Percentiles rank a stretch among this genome's conserved stretches.
These are phyloP conservation scores for Eulacestoma nigropectus DNA, from an alignment of 2,113 vertebrate species.

Conservation along the genomic window DNA sequence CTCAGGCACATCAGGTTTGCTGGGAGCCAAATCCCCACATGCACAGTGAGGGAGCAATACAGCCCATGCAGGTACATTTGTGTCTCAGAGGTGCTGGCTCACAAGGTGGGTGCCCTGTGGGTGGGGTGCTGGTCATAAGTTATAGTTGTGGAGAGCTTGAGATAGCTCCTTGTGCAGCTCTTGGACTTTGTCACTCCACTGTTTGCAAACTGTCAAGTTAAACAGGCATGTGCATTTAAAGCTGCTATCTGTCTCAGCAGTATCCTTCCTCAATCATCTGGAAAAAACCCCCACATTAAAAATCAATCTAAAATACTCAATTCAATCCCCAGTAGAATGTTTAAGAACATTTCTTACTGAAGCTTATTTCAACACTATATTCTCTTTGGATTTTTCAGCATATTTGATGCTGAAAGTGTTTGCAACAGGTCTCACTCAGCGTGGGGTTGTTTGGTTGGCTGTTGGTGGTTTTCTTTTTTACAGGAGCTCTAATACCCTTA, in stretches of 20 bases:
- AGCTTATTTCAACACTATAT: background rate
- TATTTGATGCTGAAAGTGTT: background rate
- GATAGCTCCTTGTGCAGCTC: background rate
- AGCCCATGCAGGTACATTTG: background rate
- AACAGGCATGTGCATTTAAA: background rate
- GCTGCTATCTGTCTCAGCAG: background rate
- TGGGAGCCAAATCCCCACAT: background rate
- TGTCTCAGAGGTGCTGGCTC: no score
- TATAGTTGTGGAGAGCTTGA: background rate
- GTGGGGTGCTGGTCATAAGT: background rate
- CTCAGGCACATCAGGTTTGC: background rate
- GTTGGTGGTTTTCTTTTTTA: background rate
- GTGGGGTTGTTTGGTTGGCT: background rate
- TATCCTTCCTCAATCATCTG: background rate
- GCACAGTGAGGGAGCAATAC: background rate
- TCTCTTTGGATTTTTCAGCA: background rate
- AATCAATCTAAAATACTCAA: background rate
- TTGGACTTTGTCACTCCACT: background rate
- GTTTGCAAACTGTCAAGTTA: background rate
- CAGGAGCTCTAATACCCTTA: background rate
- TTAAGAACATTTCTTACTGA: background rate
- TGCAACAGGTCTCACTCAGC: background rate
- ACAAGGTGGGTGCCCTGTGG: background rate
- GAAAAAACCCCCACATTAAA: background rate
- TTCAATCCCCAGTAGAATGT: background rate